Evolutionary conservation across 2,113 vertebrate genomes (phyloP), one percentile per base, ranked within the genome.

Genomic region (Scophthalmus maximus): DNA sequence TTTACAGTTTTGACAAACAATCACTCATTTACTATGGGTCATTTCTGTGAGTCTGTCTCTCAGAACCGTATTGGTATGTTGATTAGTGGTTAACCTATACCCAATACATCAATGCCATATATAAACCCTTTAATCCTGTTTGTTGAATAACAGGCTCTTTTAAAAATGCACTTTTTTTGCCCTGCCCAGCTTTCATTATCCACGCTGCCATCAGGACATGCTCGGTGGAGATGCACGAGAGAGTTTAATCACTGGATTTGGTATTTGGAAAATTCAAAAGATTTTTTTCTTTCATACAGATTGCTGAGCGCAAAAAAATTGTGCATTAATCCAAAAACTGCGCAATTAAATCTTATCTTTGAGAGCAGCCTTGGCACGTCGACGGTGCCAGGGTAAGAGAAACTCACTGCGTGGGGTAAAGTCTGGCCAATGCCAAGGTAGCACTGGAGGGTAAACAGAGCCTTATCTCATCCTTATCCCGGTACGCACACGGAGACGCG

Each of bases 401-500:
- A 81, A 80, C 56, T 69, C 75, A 53, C 66, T 15, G 68, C 72
- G 76, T 64, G 82, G 80, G 68, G 83, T 76, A 40, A 83, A 70
- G 84, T 70, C 76, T 79, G 71, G 34, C 76, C 77, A 78, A 58
- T 68, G 70, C 85, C 79, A 88, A 83, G 73, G 72, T 68, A 76
- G 84, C 36, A 77, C 68, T 78, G 75, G 76, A 76, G 79, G 71
- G 84, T 84, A 86, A 91, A 88, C 83, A 90, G 22, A 59, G 59
- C 66, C 76, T 89, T 92, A 89, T 91, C 89, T 90, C 75, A 81
- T 88, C 83, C 76, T 83, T 61, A 73, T 86, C 86, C 84, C 82
- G 67, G 72, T 56, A 65, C 40, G 65, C 83, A 81, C 78, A 63
- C 78, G 14, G 57, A 81, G 73, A 57, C 67, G 42, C 56, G 8